phyloP scores from a whole-genome alignment of 1,140 invertebrate genomes.

The Drosophila guanche region DNA sequence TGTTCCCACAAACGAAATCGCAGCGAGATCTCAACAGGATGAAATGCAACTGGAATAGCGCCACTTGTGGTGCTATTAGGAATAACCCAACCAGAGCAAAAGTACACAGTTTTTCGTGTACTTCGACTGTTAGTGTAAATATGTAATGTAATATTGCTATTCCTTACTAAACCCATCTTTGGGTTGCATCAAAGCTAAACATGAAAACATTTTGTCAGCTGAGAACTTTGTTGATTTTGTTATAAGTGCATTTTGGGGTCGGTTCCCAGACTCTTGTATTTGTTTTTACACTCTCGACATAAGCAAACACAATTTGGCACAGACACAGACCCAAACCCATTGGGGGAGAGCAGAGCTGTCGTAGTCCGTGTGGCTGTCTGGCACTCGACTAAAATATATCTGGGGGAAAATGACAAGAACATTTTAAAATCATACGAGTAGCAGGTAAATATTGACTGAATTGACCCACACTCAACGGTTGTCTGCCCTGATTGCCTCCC shows the following conservation, averaged over 20 bases:
- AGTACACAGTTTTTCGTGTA: too few species aligned
- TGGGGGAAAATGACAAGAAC: constrained; percentile 56
- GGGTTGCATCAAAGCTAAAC: constrained; percentile 9
- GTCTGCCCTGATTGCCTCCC: neutral
- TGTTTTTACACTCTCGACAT: constrained; percentile 57
- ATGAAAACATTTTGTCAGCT: constrained; percentile 14
- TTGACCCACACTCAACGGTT: neutral
- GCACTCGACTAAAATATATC: constrained; percentile 46
- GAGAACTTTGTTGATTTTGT: constrained; percentile 38
- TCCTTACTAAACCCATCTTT: neutral
- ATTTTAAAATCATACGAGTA: constrained; percentile 59
- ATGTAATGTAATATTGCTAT: too few species aligned
- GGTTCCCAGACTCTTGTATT: constrained; percentile 23
- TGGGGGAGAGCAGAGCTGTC: constrained; percentile 19
- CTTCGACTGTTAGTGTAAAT: too few species aligned
- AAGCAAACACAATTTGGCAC: constrained; percentile 55
- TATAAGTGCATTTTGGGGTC: constrained; percentile 33
- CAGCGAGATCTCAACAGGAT: neutral
- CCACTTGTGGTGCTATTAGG: too few species aligned
- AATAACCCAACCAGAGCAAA: neutral
- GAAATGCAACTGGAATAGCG: too few species aligned
- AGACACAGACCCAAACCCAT: constrained; percentile 1
- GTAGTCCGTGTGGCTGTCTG: neutral
- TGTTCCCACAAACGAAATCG: constrained; percentile 5
- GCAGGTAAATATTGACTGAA: constrained; percentile 63